phyloP scores from a whole-genome alignment of 2,888 invertebrate species.

The Eristalis intricaria region DNA sequence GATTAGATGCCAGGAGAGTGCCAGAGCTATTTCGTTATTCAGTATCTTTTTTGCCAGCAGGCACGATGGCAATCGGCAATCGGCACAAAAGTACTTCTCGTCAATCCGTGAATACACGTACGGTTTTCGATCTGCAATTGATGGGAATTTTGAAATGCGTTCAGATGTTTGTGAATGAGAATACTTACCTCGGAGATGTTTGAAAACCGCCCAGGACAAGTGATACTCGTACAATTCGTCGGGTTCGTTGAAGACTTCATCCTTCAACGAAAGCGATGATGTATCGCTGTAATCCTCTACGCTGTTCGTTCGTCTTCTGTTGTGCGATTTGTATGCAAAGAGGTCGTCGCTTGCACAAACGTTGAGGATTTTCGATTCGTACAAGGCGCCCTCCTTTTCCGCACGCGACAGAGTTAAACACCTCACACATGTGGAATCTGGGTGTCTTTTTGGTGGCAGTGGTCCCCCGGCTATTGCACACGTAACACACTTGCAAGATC shows the following conservation, averaged over 20 bases:
- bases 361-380: slow-evolving; percentile 80
- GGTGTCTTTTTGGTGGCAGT: slow-evolving; percentile 75
- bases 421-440: slow-evolving; percentile 77
- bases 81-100: slow-evolving; percentile 78
- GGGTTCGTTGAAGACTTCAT: slow-evolving; percentile 64
- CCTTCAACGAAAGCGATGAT: slow-evolving; percentile 72
- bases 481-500: slow-evolving; percentile 80
- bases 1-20: slow-evolving; percentile 79
- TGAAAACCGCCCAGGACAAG: slow-evolving; percentile 81
- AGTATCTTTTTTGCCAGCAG: slow-evolving; percentile 80
- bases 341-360: slow-evolving; percentile 79
- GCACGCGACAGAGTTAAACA: slow-evolving; percentile 79
- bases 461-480: slow-evolving; percentile 80
- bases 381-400: slow-evolving; percentile 79
- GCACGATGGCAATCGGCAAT: slow-evolving; percentile 79
- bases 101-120: slow-evolving; percentile 77
- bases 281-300: slow-evolving; percentile 74
- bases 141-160: not conserved
- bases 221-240: slow-evolving; percentile 76
- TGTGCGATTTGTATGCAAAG: slow-evolving; percentile 72
- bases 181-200: slow-evolving; percentile 78
- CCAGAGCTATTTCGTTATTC: slow-evolving; percentile 79
- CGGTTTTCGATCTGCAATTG: slow-evolving; percentile 77
- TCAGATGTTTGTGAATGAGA: not conserved
- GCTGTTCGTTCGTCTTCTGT: slow-evolving; percentile 73